Base-by-base conservation (phyloP, 92 coral and sea anemone genomes). In the Zoanthus gigantus region DNA sequence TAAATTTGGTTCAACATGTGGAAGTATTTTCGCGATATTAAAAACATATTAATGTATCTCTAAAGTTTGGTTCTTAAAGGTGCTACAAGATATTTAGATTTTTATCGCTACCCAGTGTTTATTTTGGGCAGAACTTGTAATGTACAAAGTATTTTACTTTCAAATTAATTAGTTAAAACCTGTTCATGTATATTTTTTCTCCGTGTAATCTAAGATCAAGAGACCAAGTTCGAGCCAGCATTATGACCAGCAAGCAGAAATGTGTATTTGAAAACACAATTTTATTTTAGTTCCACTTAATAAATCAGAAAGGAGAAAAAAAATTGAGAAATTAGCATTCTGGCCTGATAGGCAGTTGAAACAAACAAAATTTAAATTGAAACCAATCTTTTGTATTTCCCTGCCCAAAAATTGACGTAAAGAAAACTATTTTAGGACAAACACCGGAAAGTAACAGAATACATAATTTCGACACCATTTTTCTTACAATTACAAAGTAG, bases 401-500 rank as follows among this genome's bases (percentile, higher is more conserved):
- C 74, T 63, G 47, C 60, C 52, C 14, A 81, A 66, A 63, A n/a
- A 81, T 66, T 81, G 85, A 81, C 85, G 85, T 81, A 66, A 65
- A 81, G 45, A 30, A 45, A 60, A 12, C 74, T 65, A 65, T 81
- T 81, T 81, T 81, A 71, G 65, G 74, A 42, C 31, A 17, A 81
- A 11, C 15, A 7, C 85, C 85, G 85, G 85, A 81, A 81, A 81
- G 85, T 44, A 81, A 81, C 74, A 6, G 13, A 81, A 81, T 81
- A 56, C 23, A 81, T 66, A 60, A 57, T 81, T 81, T 81, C 75
- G 85, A 28, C 61, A 65, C 85, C 74, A 81, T 65, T 65, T 66
- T 81, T 81, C 46, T 65, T 46, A 66, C 85, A 66, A 81, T 63
- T 46, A 67, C 85, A 66, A 81, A 81, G 75, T 9, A 81, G 60